phyloP scores from a whole-genome alignment of 2,888 invertebrate genomes.

The Agrilus biguttatus region DNA sequence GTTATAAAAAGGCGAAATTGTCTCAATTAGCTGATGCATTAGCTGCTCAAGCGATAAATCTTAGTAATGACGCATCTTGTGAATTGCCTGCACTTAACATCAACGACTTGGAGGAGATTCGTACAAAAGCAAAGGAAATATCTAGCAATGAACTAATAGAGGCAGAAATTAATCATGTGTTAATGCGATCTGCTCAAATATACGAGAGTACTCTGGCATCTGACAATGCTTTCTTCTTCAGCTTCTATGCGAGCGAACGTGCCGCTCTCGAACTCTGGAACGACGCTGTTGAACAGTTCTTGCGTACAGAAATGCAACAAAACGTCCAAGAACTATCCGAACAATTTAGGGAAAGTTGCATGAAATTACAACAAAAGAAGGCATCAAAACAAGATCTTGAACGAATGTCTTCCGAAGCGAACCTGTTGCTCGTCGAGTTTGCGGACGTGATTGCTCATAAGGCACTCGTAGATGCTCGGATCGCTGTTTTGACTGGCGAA shows the following conservation, averaged over 20 bases:
- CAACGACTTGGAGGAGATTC: conserved; percentile 57
- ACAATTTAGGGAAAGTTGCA: conserved; percentile 49
- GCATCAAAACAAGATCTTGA: conserved; percentile 36
- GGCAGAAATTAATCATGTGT: conserved; percentile 61
- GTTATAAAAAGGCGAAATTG: conserved; percentile 54
- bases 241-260: conserved; percentile 51
- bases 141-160: conserved; percentile 62
- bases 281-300: conserved; percentile 54
- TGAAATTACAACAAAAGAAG: conserved; percentile 37
- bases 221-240: conserved; percentile 41
- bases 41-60: conserved; percentile 53
- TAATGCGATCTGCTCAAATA: conserved; percentile 52
- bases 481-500: conserved; percentile 40
- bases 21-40: conserved; percentile 55
- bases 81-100: conserved; percentile 40
- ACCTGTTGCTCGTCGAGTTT: conserved; percentile 44
- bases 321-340: conserved; percentile 53
- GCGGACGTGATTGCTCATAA: conserved; percentile 61
- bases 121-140: conserved; percentile 60
- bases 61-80: conserved; percentile 35
- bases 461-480: conserved; percentile 61
- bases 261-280: conserved; percentile 61
- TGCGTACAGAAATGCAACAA: conserved; percentile 57
- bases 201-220: conserved; percentile 43
- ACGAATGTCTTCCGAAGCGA: conserved; percentile 33